phyloP scores from a whole-genome alignment of 2,113 vertebrate genomes.

The Cepphus grylle region DNA sequence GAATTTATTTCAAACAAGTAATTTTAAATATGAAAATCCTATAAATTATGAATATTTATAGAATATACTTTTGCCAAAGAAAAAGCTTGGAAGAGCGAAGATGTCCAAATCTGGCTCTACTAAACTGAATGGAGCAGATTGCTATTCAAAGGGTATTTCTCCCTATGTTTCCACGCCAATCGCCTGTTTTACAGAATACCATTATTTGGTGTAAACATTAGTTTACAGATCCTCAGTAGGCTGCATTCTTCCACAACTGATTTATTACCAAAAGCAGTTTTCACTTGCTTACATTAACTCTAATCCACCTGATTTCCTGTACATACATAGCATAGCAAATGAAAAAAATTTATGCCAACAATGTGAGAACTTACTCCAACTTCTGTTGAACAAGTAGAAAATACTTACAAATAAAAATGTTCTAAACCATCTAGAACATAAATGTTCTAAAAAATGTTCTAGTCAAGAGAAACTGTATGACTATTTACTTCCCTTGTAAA shows the following conservation, averaged over 20 bases:
- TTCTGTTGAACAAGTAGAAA: neutral
- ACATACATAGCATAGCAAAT: neutral
- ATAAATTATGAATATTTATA: neutral
- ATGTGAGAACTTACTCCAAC: neutral
- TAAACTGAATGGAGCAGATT: neutral
- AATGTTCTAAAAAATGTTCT: neutral
- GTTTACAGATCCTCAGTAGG: neutral
- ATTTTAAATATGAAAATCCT: constrained; percentile 5
- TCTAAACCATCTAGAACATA: neutral
- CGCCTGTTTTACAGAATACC: neutral
- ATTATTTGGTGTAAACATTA: neutral
- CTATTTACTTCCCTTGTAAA: neutral
- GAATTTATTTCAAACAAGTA: constrained; percentile 24
- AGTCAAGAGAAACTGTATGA: neutral
- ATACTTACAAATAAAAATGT: constrained; percentile 13
- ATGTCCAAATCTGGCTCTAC: neutral
- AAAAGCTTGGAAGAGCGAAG: neutral
- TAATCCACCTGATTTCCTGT: neutral
- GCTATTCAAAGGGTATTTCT: neutral
- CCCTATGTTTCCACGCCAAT: neutral
- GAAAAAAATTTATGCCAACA: neutral
- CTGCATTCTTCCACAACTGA: neutral
- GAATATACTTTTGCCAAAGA: neutral
- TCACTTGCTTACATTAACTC: neutral
- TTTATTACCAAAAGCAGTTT: neutral